Conservation (phyloP, 2,797 vertebrate genomes). For the Lepidocolaptes lacrymiger region DNA sequence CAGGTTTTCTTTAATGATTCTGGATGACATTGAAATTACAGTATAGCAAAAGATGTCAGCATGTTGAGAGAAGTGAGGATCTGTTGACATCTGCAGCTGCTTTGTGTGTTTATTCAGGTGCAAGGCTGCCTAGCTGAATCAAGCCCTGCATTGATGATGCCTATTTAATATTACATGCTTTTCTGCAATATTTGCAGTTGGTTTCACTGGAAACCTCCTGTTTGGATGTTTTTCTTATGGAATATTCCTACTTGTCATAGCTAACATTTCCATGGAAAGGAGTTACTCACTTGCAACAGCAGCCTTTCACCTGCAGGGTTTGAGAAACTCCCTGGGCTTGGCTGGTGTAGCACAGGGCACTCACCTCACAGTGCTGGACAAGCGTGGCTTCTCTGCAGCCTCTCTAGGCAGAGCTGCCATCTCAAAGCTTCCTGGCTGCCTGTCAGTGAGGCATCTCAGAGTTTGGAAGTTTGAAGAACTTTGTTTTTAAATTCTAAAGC, state of each 20-base stretch:
- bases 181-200: not conserved
- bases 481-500: not conserved
- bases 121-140: not conserved
- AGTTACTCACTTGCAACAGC: not conserved
- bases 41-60: not conserved
- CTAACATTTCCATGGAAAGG: not conserved
- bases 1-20: not conserved
- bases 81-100: not conserved
- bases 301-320: not conserved
- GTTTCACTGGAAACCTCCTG: not conserved
- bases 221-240: not conserved
- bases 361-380: not conserved
- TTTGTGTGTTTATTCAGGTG: not conserved
- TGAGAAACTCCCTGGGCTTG: not conserved
- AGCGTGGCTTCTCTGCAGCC: not conserved
- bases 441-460: not conserved
- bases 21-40: not conserved
- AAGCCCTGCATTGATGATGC: not conserved
- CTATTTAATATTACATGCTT: not conserved
- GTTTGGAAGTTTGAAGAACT: not conserved
- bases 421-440: not conserved
- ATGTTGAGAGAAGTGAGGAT: fast-evolving
- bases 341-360: not conserved
- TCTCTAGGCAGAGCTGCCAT: not conserved
- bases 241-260: not conserved